Conservation (phyloP, 2,888 invertebrate species). For the Agrilus cyanescens region DNA sequence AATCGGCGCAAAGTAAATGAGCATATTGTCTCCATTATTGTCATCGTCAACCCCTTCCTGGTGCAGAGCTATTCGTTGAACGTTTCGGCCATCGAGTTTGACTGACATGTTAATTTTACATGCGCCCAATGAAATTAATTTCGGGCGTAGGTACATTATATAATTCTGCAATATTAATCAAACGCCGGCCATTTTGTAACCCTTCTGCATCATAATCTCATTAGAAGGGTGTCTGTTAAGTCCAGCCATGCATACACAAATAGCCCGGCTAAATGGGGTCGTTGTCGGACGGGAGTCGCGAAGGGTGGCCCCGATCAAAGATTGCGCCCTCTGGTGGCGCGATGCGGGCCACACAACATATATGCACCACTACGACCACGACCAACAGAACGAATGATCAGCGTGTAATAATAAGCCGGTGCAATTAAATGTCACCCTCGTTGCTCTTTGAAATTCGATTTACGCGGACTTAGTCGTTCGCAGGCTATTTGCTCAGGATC, state of each 20-base stretch:
- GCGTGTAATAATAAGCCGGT: constrained; percentile 23
- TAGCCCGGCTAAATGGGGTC: constrained; percentile 20
- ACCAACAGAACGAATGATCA: constrained; percentile 15
- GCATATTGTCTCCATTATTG: not conserved
- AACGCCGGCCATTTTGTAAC: constrained; percentile 35
- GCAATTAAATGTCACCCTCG: constrained; percentile 29
- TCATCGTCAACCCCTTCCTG: not conserved
- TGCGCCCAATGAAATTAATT: constrained; percentile 15
- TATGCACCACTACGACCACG: no score
- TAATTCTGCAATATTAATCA: constrained; percentile 24
- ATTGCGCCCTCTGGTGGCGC: constrained; percentile 16
- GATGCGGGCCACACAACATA: constrained; percentile 9
- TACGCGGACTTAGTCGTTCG: constrained; percentile 16
- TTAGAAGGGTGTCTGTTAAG: constrained; percentile 36
- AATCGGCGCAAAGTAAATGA: not conserved
- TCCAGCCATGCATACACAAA: constrained; percentile 32
- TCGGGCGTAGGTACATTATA: constrained; percentile 15
- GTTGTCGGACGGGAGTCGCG: constrained; percentile 19
- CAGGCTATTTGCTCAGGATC: constrained; percentile 26
- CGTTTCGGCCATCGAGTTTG: constrained; percentile 3
- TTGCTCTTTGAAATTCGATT: constrained; percentile 34
- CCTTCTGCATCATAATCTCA: constrained; percentile 37
- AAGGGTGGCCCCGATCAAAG: constrained; percentile 24
- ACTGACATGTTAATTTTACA: constrained; percentile 13
- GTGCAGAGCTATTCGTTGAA: no score